Evolutionary conservation across 2,888 invertebrate genomes (phyloP), one percentile per base, ranked within the genome.

Genomic region (Agrilus cyanescens): DNA sequence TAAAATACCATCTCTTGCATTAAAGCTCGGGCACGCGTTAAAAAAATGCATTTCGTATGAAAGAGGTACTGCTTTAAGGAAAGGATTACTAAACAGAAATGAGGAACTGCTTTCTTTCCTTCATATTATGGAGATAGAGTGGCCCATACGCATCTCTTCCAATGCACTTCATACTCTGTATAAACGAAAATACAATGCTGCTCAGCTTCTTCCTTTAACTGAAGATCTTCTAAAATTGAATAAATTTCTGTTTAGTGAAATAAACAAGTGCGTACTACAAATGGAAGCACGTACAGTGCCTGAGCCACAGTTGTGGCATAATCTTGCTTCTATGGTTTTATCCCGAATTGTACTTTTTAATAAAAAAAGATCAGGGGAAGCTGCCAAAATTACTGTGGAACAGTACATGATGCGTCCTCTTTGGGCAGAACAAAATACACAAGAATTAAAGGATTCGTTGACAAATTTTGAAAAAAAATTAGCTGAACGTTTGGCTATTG

Each of bases 361-460:
- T 41, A 45, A 46, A 41, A 14, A 43, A 16, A 16, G 43, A 32
- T 40, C 43, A 4, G 46, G 43, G 7, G 46, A 43, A 43, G 16
- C 46, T 12, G 18, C 43, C 2, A 35, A 30, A 16, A 37, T 46
- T 18, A 43, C 39, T 43, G 31, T 40, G 15, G 2, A 15, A 13
- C 14, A 38, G 1, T 46, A 43, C 37, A 6, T 37, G 20, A 34
- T 12, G 5, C 10, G 40, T 10, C 43, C 46, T 12, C 8, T 5
- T 7, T 45, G 41, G 45, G 1, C 12, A 15, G n/a, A 35, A 3
- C 30, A 37, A 13, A 7, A 20, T 32, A 32, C 32, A 6, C 30
- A 33, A 25, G 37, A 42, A 32, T 25, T 43, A 4, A 35, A 43
- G 35, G 37, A 33, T 6, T 35, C 46, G 4, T 34, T 46, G 12